Conservation (phyloP, 2,797 vertebrate genomes). For the Falco naumanni region DNA sequence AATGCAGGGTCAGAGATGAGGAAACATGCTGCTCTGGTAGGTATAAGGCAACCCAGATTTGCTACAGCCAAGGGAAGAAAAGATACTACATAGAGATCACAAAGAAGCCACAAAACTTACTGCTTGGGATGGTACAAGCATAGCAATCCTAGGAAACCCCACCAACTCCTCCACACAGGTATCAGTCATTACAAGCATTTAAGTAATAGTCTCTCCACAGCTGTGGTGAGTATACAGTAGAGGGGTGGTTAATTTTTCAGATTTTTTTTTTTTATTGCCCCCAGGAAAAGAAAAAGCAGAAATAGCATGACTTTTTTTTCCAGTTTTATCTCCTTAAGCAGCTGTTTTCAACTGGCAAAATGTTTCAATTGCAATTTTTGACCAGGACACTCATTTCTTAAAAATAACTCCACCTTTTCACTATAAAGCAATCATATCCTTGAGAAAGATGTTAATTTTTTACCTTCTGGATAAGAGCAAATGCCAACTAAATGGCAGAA, state of each 20-base stretch:
- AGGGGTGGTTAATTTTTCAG: neutral
- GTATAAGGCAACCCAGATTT: neutral
- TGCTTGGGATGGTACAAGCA: neutral
- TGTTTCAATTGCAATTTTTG: neutral
- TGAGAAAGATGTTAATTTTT: neutral
- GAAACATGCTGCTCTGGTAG: neutral
- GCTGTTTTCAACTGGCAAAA: neutral
- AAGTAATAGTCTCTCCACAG: neutral
- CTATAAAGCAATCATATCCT: neutral
- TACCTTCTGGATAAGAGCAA: neutral
- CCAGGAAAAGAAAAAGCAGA: neutral
- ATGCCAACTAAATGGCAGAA: neutral
- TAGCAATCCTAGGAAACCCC: neutral
- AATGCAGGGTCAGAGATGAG: neutral
- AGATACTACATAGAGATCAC: neutral
- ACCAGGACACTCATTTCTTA: neutral
- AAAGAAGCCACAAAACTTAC: neutral
- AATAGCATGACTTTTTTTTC: neutral
- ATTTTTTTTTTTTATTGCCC: neutral
- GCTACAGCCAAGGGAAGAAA: neutral
- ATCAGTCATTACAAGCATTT: neutral
- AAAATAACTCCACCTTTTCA: neutral
- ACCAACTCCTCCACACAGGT: fast-evolving
- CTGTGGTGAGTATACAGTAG: neutral
- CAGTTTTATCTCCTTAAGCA: neutral